A percentile compares a stretch with the other conserved stretches of the same genome.
These are phyloP conservation scores for Mamestra configurata DNA, from an alignment of 1,140 invertebrate species.

Conservation along the genomic window DNA sequence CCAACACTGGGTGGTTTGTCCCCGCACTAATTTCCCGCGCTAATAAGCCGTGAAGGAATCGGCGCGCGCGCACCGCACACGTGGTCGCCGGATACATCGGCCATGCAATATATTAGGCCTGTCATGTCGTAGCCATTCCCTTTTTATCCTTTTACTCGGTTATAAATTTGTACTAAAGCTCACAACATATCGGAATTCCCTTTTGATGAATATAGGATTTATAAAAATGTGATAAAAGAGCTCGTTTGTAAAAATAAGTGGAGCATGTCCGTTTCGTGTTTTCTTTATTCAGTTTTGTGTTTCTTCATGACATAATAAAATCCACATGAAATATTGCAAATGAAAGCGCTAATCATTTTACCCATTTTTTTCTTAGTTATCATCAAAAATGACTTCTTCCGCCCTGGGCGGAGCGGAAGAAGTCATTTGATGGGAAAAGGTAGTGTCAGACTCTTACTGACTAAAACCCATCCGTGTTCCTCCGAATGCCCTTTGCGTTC, in stretches of 20 bases:
- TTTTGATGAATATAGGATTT: constrained; percentile 10
- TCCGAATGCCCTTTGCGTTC: too few species aligned
- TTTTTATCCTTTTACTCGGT: constrained; percentile 46
- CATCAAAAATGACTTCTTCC: too few species aligned
- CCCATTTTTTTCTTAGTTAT: too few species aligned
- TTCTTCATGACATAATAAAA: not conserved
- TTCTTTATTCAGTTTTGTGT: not conserved
- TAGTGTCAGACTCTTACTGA: too few species aligned
- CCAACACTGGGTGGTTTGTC: constrained; percentile 49
- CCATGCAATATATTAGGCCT: constrained; percentile 67
- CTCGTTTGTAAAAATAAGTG: constrained; percentile 11
- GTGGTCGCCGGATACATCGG: constrained; percentile 64
- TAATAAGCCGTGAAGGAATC: constrained; percentile 76
- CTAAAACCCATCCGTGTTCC: too few species aligned
- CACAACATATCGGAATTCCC: constrained; percentile 39
- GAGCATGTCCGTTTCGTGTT: constrained; percentile 1
- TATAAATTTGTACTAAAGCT: constrained; percentile 59
- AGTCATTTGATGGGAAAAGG: too few species aligned
- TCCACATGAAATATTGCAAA: not conserved
- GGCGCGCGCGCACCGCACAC: constrained; percentile 67
- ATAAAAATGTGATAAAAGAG: constrained; percentile 23
- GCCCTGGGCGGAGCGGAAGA: too few species aligned
- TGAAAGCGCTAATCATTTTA: not conserved
- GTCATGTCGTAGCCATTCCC: constrained; percentile 55
- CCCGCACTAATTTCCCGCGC: constrained; percentile 67